Percentiles rank a stretch among this genome's conserved stretches.
Conservation (phyloP, 2,888 invertebrate genomes). For the Dicranocentrus wangi region DNA sequence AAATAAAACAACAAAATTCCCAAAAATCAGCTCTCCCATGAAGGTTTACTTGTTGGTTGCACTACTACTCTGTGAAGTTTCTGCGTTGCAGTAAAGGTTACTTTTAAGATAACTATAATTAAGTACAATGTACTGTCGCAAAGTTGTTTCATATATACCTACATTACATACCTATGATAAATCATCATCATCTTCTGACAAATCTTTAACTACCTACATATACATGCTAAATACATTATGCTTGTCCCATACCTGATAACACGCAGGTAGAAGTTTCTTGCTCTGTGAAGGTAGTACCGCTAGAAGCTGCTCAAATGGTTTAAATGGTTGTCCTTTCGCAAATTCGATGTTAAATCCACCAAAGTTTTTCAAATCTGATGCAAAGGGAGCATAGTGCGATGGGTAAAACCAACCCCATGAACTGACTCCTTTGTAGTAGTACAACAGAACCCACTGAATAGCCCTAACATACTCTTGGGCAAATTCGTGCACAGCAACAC, state of each 20-base stretch:
- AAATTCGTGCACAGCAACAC: constrained; percentile 85
- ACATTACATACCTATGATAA: too few relatives aligned
- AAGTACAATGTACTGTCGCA: too few relatives aligned
- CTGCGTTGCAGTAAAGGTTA: too few relatives aligned
- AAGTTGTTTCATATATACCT: too few relatives aligned
- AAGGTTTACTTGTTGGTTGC: too few relatives aligned
- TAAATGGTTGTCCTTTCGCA: constrained; percentile 89
- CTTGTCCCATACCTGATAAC: constrained; percentile 79
- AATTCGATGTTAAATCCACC: constrained; percentile 85
- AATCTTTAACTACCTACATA: too few relatives aligned
- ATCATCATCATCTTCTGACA: too few relatives aligned
- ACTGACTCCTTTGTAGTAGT: constrained; percentile 96
- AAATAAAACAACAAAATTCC: background rate
- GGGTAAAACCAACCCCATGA: constrained; percentile 99
- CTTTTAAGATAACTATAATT: too few relatives aligned
- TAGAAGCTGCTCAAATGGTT: constrained; percentile 92
- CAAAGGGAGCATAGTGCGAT: constrained; percentile 96
- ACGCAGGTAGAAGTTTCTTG: constrained; percentile 83
- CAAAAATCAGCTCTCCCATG: too few relatives aligned
- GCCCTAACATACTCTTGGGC: constrained; percentile 93
- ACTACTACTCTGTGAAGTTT: too few relatives aligned
- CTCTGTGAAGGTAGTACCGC: constrained; percentile 89
- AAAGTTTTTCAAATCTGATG: constrained; percentile 92
- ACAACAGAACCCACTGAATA: constrained; percentile 96
- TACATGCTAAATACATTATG: too few relatives aligned